Evolutionary conservation across 2,113 vertebrate species (phyloP), one percentile per base, ranked within the genome.

Genomic region (Chloebia gouldiae): DNA sequence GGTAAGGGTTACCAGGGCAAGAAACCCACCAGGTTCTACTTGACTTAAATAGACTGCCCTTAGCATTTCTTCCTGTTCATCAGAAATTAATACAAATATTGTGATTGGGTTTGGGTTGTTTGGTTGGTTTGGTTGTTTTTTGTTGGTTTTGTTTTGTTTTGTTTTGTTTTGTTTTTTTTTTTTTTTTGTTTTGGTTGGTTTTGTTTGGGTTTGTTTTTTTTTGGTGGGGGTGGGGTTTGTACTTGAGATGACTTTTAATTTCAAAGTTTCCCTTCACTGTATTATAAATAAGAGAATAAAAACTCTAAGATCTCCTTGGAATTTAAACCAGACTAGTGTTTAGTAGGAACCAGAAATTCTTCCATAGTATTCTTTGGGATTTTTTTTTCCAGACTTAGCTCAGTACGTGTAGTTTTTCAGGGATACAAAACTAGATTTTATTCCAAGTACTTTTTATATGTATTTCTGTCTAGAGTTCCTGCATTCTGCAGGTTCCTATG

Each of bases 151-250:
- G 24, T 23, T 6, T 18, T 17, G 6, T 13, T 39, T n/a, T n/a
- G n/a, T n/a, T 51, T 53, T 17, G 16, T 6, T 11, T 37, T 24
- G 39, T 27, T 64, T 54, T 22, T 14, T 28, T 21, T 40, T 21
- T 13, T 31, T 19, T 5, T 6, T 15, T 17, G 13, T 5, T 31
- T n/a, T 13, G 13, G 22, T 22, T 56, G 8, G 9, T n/a, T 56
- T 56, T 31, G 4, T 28, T 51, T 40, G 37, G n/a, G 22, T 15
- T 6, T 2, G 15, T 28, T 33, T 27, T 64, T 53, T 28, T 49
- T 15, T 18, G 8, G 15, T 7, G 2, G 3, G 20, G 13, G 1
- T 10, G 13, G 13, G 1, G 4, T 7, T 68, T 11, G 24, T 69
- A 4, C 45, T 70, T 50, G 40, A 64, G 45, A 59, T 49, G 0